Conservation (phyloP, 2,888 invertebrate genomes). For the Rhyacophila evoluta region DNA sequence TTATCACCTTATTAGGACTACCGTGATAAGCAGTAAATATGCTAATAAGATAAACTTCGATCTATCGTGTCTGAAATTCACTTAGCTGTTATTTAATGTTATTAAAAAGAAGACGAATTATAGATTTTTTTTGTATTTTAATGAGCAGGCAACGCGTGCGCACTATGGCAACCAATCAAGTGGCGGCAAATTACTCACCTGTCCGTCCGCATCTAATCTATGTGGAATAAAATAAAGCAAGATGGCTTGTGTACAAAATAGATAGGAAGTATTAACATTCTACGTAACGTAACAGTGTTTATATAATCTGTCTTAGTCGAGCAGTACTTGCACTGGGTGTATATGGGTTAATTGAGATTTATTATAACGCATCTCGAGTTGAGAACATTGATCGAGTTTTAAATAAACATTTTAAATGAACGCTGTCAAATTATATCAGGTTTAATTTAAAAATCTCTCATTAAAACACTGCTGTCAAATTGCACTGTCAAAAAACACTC, state of each 20-base stretch:
- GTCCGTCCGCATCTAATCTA: background rate
- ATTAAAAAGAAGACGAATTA: no score
- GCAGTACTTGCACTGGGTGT: background rate
- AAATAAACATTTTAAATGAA: no score
- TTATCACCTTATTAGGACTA: no score
- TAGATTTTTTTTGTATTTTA: no score
- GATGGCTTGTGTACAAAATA: background rate
- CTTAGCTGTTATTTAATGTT: no score
- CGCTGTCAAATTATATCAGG: no score
- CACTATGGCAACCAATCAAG: background rate
- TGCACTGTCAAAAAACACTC: no score
- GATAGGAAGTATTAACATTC: background rate
- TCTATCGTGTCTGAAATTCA: no score
- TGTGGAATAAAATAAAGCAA: background rate
- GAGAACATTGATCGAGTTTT: background rate
- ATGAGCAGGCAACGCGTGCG: background rate
- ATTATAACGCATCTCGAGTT: background rate
- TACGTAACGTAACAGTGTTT: background rate
- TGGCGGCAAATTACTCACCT: background rate
- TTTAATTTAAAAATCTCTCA: no score
- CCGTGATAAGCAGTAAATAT: no score
- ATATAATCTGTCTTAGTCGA: background rate
- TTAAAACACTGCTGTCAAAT: no score
- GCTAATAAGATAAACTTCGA: no score
- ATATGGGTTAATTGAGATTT: slow-evolving; percentile 12